Base-by-base conservation (phyloP, 1,140 invertebrate genomes). In the Lamellibrachia luymesi region DNA sequence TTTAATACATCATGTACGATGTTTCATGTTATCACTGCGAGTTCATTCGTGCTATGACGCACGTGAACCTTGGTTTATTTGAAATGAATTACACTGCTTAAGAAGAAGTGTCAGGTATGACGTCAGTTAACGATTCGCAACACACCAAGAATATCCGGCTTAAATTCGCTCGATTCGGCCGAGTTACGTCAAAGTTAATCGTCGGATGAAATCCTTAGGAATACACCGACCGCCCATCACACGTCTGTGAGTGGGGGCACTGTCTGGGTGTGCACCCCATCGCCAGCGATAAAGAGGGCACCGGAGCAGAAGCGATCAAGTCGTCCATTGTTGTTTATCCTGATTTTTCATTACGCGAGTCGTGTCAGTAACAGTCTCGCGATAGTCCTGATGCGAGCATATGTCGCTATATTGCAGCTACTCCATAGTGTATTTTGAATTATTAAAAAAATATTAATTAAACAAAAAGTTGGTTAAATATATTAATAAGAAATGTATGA, bases 121-220 rank as follows among this genome's bases (percentile, higher is more conserved):
- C 64, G 64, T 80, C 64, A 56, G 52, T 56, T 17, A 17, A 17
- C 52, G 52, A 56, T 56, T 56, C 52, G 52, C 52, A 17, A 6
- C 52, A 56, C 52, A 8, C 52, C 52, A 1, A 80, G 64, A 80
- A 80, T 10, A 80, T 80, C 64, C 64, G 64, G 64, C 64, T 80
- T 80, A 80, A 10, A 80, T 22, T 80, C 64, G 64, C 64, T 80
- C 64, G 64, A 80, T 22, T 80, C 64, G 17, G 64, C 64, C 64
- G 64, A 80, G 64, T 80, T 80, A 80, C 64, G 64, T 80, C 64
- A 80, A 80, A 80, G 64, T 80, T 80, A 80, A 80, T 80, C 64
- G 64, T 80, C 64, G 64, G 64, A 17, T 17, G 64, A 80, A 80
- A 80, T 80, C 13, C 64, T 80, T 80, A 80, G 6, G 13, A 80